Conservation (phyloP, 2,113 vertebrate species). For the Lontra canadensis region DNA sequence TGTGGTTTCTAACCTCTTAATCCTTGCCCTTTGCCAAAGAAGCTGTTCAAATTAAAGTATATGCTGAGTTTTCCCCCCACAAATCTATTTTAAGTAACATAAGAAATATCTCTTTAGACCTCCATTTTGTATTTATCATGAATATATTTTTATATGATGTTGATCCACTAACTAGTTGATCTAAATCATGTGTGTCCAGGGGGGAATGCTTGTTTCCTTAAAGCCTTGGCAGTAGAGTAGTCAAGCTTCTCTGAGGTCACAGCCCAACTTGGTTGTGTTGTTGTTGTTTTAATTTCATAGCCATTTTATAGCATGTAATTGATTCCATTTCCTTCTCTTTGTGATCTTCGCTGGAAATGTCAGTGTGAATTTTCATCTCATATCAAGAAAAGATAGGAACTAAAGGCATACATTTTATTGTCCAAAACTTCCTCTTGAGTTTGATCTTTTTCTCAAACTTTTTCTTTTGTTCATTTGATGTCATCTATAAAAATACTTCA, state of each 20-base stretch:
- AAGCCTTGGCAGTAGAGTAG: neutral
- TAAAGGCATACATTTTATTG: neutral
- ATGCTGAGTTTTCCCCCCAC: neutral
- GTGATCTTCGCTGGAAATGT: neutral
- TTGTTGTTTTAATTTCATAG: neutral
- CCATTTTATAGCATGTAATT: neutral
- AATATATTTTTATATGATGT: neutral
- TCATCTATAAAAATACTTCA: neutral
- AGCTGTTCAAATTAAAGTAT: neutral
- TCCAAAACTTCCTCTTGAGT: neutral
- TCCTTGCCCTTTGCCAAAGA: neutral
- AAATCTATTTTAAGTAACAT: neutral
- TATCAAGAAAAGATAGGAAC: neutral
- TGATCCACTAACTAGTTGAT: neutral
- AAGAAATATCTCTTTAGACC: neutral
- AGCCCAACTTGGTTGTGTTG: neutral
- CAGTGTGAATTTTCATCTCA: neutral
- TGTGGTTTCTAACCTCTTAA: neutral
- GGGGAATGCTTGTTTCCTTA: neutral
- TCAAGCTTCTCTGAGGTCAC: neutral
- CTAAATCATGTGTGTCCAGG: fast-evolving
- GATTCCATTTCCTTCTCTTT: neutral
- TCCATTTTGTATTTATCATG: neutral
- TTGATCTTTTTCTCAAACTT: neutral
- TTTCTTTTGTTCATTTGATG: neutral